phyloP scores from a whole-genome alignment of 30 jellyfish, hydroid and myxozoan genomes.

The Turritopsis dohrnii region DNA sequence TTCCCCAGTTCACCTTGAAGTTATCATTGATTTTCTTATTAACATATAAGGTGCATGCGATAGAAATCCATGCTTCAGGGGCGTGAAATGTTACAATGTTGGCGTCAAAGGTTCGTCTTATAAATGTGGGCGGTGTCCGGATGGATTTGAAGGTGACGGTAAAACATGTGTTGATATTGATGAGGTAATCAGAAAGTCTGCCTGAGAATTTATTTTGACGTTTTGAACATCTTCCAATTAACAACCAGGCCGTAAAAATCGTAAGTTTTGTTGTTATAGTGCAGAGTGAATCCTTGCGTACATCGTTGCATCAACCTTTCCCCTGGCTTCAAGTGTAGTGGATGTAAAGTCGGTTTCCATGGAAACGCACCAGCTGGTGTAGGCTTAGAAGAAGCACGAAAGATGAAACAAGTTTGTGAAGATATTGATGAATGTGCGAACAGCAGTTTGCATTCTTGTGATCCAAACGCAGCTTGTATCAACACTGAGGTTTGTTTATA shows the following conservation, averaged over 20 bases:
- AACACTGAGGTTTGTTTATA: conserved; percentile 61
- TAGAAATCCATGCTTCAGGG: conserved; percentile 66
- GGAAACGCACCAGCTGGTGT: conserved; percentile 95
- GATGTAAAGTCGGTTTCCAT: conserved; percentile 87
- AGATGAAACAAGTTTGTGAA: conserved; percentile 60
- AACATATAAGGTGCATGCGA: conserved; percentile 96
- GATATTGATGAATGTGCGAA: conserved; percentile 83
- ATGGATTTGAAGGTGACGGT: conserved; percentile 84
- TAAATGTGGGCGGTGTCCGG: conserved; percentile 85
- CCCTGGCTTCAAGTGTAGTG: conserved; percentile 92
- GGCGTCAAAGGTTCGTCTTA: conserved; percentile 14
- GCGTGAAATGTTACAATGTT: conserved; percentile 63
- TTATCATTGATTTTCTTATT: background rate
- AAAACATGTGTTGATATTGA: conserved; percentile 56
- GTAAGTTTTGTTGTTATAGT: conserved; percentile 25
- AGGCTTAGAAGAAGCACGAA: conserved; percentile 68
- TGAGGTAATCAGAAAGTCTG: conserved; percentile 50
- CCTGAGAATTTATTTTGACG: background rate
- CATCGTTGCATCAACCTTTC: conserved; percentile 53
- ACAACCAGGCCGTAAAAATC: no score
- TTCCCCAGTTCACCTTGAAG: no score
- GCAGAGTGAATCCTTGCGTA: conserved; percentile 29
- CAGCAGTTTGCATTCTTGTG: conserved; percentile 53
- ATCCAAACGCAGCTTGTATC: conserved; percentile 70
- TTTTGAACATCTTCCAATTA: background rate